Percentiles rank a stretch among this genome's conserved stretches.
phyloP scores from a whole-genome alignment of 92 coral and sea anemone genomes.

The Paragorgia papillata region DNA sequence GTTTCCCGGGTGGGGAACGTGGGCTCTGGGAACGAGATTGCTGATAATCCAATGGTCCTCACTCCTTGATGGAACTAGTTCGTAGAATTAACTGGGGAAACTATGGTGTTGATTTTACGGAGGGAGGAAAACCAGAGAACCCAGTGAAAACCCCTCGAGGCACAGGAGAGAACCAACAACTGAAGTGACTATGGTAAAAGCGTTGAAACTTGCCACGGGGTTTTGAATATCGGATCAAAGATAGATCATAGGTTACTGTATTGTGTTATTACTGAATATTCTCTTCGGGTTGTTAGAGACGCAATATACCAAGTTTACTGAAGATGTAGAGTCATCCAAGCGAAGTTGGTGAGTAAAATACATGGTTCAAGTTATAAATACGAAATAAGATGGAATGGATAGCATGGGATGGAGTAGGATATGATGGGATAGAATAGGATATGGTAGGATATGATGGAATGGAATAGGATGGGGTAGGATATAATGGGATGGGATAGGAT shows the following conservation, averaged over 20 bases:
- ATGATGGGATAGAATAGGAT: neutral
- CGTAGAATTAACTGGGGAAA: too few species aligned
- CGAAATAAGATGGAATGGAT: neutral
- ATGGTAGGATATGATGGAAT: neutral
- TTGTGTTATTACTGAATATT: too few species aligned
- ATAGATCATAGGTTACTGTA: too few species aligned
- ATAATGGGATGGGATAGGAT: neutral
- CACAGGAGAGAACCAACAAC: too few species aligned
- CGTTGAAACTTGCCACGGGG: neutral
- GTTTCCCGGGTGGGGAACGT: too few species aligned
- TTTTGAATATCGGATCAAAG: neutral
- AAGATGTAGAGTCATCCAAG: conserved; percentile 18
- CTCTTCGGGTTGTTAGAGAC: neutral
- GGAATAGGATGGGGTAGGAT: neutral
- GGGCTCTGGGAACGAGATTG: too few species aligned
- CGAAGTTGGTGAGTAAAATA: conserved; percentile 33
- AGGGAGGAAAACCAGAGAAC: too few species aligned
- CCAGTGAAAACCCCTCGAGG: too few species aligned
- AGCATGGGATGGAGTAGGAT: neutral
- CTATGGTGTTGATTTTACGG: too few species aligned
- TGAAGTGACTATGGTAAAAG: too few species aligned
- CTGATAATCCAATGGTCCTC: too few species aligned
- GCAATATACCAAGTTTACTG: conserved; percentile 17
- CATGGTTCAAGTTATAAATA: neutral
- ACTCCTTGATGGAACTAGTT: too few species aligned